Base-by-base conservation (phyloP, 2,797 vertebrate genomes). In the Urosaurus nigricauda region DNA sequence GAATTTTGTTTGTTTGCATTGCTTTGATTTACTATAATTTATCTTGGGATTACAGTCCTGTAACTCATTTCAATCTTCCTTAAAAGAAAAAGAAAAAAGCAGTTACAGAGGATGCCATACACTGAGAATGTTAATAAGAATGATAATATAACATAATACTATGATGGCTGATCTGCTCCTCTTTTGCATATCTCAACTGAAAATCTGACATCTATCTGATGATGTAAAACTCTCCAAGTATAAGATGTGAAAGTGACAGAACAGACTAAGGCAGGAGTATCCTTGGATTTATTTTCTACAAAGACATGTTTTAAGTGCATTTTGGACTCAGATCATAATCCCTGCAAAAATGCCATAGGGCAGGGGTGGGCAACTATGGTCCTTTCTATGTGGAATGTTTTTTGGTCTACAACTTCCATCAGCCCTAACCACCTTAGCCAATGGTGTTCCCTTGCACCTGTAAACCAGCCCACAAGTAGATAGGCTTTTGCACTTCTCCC, bases 1-100 rank as follows among this genome's bases (percentile, higher is more conserved):
- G 74, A 71, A 13, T 26, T 40, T 68, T 47, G 29, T 56, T 60
- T 58, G 53, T 80, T 53, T 58, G 32, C n/a, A 43, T 68, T 68
- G 63, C 65, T 84, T 84, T 74, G 73, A 58, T 84, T 79, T 79
- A 79, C 19, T 68, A 29, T 70, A 65, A n/a, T 19, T 26, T 83
- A 84, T 84, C 43, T 16, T 60, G 87, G 79, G 56, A 88, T 58
- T 35, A 85, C 53, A 51, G 47, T 82, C 29, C 68, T 75, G 40
- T 81, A 81, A 87, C 47, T 70, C 37, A 81, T 73, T 87, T 56
- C 26, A 87, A 56, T 24, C 16, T 80, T 29, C 51, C 80, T 85
- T 75, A 71, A 75, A 40, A 58, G 63, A 74, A 87, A 60, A 68
- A 68, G 24, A 19, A 83, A 71, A 29, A 51, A 79, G 43, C 40